These are phyloP conservation scores for Aricia agestis DNA, from an alignment of 1,140 invertebrate species.

Conservation along the genomic window DNA sequence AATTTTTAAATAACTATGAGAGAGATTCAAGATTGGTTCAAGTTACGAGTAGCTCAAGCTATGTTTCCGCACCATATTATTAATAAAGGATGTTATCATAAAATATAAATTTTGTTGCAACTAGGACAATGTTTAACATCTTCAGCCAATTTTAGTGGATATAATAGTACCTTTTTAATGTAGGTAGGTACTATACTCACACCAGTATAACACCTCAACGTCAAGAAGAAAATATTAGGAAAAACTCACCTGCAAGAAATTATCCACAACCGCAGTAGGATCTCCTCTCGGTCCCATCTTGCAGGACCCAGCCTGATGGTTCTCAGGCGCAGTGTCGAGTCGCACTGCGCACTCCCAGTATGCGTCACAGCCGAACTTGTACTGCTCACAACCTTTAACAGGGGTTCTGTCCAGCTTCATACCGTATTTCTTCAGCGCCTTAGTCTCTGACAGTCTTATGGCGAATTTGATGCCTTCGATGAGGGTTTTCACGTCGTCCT, in stretches of 20 bases:
- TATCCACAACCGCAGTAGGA: constrained; percentile 83
- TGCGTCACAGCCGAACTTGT: constrained; percentile 84
- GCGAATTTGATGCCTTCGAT: constrained; percentile 87
- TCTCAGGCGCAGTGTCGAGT: constrained; percentile 86
- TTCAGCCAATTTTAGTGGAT: too few relatives aligned
- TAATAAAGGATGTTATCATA: too few relatives aligned
- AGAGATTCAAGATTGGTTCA: too few relatives aligned
- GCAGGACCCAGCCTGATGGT: constrained; percentile 90
- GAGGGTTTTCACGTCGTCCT: constrained; percentile 83
- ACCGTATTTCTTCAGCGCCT: constrained; percentile 82
- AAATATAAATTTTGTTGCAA: too few relatives aligned
- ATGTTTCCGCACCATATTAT: too few relatives aligned
- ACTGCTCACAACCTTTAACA: constrained; percentile 82
- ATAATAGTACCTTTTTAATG: too few relatives aligned
- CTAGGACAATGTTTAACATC: too few relatives aligned
- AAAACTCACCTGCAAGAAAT: constrained; percentile 75
- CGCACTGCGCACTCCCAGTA: constrained; percentile 89
- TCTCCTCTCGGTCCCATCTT: constrained; percentile 86
- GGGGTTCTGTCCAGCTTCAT: constrained; percentile 84
- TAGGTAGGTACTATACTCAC: too few relatives aligned
- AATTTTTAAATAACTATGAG: too few relatives aligned
- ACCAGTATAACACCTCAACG: too few relatives aligned
- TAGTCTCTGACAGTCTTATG: constrained; percentile 80
- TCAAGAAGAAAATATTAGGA: background rate
- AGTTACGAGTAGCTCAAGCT: too few relatives aligned